Evolutionary conservation across 2,113 vertebrate species (phyloP).

Genomic region (Haliaeetus leucogaster): DNA sequence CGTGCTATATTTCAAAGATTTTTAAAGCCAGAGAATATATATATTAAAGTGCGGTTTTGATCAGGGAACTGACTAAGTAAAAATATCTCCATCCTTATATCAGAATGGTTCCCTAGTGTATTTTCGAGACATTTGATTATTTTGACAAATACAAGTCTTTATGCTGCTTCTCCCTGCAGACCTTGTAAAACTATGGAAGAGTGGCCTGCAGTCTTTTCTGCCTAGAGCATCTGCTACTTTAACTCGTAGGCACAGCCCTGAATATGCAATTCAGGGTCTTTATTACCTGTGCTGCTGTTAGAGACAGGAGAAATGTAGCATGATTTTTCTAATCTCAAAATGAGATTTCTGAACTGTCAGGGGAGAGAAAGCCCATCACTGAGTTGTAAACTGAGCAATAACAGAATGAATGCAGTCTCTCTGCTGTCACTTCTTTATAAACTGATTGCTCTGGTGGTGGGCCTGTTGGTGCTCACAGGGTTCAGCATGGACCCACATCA

Average conservation of each 20-base stretch:
- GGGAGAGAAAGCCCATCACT: background rate
- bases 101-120: background rate
- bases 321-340: background rate
- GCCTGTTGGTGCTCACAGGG: background rate
- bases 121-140: conserved; percentile 20
- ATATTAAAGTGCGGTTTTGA: background rate
- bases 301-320: background rate
- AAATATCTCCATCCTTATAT: conserved; percentile 8
- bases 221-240: background rate
- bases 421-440: background rate
- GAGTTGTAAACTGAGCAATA: background rate
- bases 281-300: conserved; percentile 8
- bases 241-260: background rate
- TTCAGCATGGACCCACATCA: background rate
- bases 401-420: background rate
- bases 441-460: background rate
- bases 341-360: background rate
- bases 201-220: background rate
- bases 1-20: background rate
- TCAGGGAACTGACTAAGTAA: background rate
- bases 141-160: conserved; percentile 40
- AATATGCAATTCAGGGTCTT: background rate
- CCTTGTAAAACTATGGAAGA: background rate
- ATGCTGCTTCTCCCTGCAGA: background rate
- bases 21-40: background rate